A percentile compares a stretch with the other conserved stretches of the same genome.
Conservation (phyloP, 2,797 vertebrate species). For the Vireo griseus region DNA sequence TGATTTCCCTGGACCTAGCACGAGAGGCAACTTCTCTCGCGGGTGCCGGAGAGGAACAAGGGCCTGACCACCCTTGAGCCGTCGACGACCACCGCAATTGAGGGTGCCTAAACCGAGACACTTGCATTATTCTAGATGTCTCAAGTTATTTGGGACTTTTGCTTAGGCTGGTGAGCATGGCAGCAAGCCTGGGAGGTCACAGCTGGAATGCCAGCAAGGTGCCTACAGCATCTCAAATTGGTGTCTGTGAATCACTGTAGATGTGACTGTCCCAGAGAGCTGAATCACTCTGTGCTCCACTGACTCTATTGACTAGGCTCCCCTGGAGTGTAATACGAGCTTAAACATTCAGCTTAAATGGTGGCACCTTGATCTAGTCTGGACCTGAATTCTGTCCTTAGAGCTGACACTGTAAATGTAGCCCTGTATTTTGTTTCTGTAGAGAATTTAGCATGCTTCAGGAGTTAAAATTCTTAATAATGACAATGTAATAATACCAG, state of each 20-base stretch:
- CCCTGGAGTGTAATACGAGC: neutral
- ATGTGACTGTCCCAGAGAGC: neutral
- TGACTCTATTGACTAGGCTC: neutral
- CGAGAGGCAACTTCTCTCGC: too few species aligned
- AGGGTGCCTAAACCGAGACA: neutral
- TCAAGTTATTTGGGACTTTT: neutral
- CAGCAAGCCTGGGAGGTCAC: neutral
- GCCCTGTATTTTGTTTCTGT: neutral
- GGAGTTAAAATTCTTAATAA: neutral
- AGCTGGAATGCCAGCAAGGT: neutral
- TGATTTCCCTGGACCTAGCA: too few species aligned
- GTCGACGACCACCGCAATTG: too few species aligned
- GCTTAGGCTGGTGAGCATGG: neutral
- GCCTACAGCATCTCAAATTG: neutral
- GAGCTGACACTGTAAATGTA: neutral
- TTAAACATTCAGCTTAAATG: neutral
- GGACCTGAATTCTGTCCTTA: neutral
- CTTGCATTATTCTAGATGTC: neutral
- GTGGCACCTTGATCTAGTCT: neutral
- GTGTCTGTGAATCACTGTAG: neutral
- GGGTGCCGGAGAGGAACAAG: too few species aligned
- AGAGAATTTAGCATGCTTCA: neutral
- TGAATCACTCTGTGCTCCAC: neutral
- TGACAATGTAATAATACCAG: neutral
- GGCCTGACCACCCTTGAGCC: too few species aligned